A percentile compares a stretch with the other conserved stretches of the same genome.
Evolutionary conservation across 2,797 vertebrate species (phyloP).

Genomic region (Cheirogaleus major): DNA sequence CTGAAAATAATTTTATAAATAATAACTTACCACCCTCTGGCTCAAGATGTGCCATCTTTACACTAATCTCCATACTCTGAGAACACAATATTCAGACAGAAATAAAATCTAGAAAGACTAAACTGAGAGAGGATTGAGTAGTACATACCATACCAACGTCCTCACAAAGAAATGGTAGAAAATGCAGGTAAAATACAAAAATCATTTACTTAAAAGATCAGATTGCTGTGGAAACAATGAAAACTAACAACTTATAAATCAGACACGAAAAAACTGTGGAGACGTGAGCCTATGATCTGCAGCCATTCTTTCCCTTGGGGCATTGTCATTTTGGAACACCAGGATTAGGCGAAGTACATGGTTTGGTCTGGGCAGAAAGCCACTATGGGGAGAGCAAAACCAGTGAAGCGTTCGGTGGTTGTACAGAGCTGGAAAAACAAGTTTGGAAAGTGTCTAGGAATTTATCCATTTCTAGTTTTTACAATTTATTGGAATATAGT

Average conservation of each 20-base stretch:
- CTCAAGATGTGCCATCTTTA: not conserved
- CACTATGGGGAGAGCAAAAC: not conserved
- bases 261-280: not conserved
- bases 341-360: not conserved
- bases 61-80: not conserved
- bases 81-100: not conserved
- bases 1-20: constrained; percentile 37
- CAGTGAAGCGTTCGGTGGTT: not conserved
- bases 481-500: no score
- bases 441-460: not conserved
- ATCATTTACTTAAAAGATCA: not conserved
- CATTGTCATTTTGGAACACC: not conserved
- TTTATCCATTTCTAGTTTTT: no score
- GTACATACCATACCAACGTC: not conserved
- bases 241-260: not conserved
- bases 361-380: not conserved
- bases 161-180: not conserved
- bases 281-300: not conserved
- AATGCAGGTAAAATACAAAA: not conserved
- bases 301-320: not conserved
- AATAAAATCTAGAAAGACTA: constrained; percentile 36
- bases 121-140: not conserved
- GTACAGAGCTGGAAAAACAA: not conserved
- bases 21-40: not conserved
- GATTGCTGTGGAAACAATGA: not conserved